phyloP scores from a whole-genome alignment of 2,113 vertebrate genomes.

The Chionis minor region DNA sequence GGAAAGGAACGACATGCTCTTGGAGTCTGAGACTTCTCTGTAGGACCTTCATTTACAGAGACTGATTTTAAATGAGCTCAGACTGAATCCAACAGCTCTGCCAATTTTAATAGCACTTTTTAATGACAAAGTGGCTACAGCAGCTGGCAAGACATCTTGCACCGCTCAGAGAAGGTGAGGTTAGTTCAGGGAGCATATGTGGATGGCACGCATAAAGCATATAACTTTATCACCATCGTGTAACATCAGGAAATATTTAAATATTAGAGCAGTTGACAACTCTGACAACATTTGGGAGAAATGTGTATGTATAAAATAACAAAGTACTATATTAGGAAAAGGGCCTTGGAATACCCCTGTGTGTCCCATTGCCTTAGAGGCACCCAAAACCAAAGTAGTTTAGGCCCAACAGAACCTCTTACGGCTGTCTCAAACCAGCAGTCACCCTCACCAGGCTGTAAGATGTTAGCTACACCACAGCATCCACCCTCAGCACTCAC shows the following conservation, averaged over 20 bases:
- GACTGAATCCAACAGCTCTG: not conserved
- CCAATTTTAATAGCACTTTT: not conserved
- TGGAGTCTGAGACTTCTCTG: not conserved
- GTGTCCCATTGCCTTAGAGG: not conserved
- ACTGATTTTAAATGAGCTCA: constrained; percentile 1
- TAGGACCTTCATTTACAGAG: not conserved
- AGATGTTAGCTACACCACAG: not conserved
- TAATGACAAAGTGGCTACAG: constrained; percentile 7
- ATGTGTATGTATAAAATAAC: not conserved
- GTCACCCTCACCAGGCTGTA: not conserved
- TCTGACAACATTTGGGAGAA: not conserved
- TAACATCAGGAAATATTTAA: not conserved
- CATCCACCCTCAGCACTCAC: not conserved
- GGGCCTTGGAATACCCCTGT: not conserved
- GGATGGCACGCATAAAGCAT: fast-evolving
- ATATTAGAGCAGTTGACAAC: not conserved
- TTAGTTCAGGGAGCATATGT: not conserved
- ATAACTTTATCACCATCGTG: not conserved
- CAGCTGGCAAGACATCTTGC: constrained; percentile 18
- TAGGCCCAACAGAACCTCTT: not conserved
- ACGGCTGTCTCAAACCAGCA: not conserved
- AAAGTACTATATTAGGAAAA: not conserved
- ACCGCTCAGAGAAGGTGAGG: not conserved
- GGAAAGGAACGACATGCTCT: not conserved
- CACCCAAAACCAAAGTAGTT: not conserved